Evolutionary conservation across 2,888 invertebrate genomes (phyloP), one percentile per base, ranked within the genome.

Genomic region (Drosophila silvestris): DNA sequence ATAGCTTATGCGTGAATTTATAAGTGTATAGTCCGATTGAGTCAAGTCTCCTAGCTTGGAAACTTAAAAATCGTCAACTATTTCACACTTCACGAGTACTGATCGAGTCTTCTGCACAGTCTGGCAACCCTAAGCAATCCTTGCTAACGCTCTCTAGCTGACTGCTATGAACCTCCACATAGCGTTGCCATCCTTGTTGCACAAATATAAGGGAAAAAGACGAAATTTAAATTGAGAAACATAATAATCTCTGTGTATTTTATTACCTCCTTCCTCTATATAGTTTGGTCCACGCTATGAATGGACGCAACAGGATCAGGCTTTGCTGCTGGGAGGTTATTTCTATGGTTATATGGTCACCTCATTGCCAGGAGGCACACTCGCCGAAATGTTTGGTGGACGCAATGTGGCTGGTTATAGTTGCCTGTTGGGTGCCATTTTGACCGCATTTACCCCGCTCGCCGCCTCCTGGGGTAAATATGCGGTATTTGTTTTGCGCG

Each of bases 301-400:
- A 68, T 96, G 96, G 96, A 94, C 94, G 28, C 91, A 94, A 35
- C 94, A 94, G 56, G 94, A 95, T 80, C 96, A 96, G 91, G 96
- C 95, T 0, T 89, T 95, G 39, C 94, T 96, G 14, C 92, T 96
- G 33, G 96, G 96, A 1, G 94, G 96, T 0, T 96, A 95, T 83
- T 96, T 96, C 90, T 96, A 96, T 95, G 96, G 96, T 39, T 96
- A 96, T 79, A 95, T 95, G 22, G 82, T 96, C 35, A 95, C 96
- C 37, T 96, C 96, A 10, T 91, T 96, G 69, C 94, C 95, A 0
- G 96, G 89, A 0, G 96, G 96, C 5, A 94, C 95, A 87, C 91
- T 96, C n/a, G 95, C 96, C 0, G 96, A 96, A 91, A 94, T 94
- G 70, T 95, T 94, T 61, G 95, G 96, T 92, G 96, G 96, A 0